Base-by-base conservation (phyloP, 2,113 vertebrate species). In the Corythaixoides concolor region DNA sequence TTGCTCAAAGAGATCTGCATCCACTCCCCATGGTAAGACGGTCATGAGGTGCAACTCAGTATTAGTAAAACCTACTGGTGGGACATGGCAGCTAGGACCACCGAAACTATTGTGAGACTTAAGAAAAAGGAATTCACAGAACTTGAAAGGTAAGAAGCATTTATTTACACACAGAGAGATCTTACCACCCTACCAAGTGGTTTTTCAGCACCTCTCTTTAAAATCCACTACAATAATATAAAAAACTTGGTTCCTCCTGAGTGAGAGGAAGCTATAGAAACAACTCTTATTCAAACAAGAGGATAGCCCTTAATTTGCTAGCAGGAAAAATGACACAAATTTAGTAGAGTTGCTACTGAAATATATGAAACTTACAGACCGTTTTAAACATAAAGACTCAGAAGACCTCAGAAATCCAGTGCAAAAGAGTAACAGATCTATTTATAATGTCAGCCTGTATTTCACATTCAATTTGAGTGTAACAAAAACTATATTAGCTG, bases 401-500 rank as follows among this genome's bases (percentile, higher is more conserved):
- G 74, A 95, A 76, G 80, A 95, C n/a, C 63, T 90, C 68, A 88
- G 56, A 68, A 83, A 95, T 95, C 60, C 73, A 95, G 49, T 70
- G 27, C 30, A 89, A 59, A 76, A 75, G 70, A 93, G 64, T 83
- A 93, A 93, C 35, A 72, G 35, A 94, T 90, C 81, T 19, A 87
- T 97, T 98, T 96, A 90, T 81, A 89, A 86, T 64, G 75, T 88
- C 86, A 95, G 92, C 79, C 95, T 89, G 52, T 91, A 94, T 97
- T 98, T 98, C 97, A 96, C 83, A 90, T 97, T 97, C 92, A 96
- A 93, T 98, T 97, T 97, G 78, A 95, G 86, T 75, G 50, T 70
- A 97, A 93, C 30, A 89, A 91, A 97, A 95, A 86, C 70, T 66
- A 4, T 90, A 94, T 96, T 97, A 96, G 81, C 90, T 93, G 79